Base-by-base conservation (phyloP, 2,113 vertebrate genomes). In the Trematomus loennbergii region DNA sequence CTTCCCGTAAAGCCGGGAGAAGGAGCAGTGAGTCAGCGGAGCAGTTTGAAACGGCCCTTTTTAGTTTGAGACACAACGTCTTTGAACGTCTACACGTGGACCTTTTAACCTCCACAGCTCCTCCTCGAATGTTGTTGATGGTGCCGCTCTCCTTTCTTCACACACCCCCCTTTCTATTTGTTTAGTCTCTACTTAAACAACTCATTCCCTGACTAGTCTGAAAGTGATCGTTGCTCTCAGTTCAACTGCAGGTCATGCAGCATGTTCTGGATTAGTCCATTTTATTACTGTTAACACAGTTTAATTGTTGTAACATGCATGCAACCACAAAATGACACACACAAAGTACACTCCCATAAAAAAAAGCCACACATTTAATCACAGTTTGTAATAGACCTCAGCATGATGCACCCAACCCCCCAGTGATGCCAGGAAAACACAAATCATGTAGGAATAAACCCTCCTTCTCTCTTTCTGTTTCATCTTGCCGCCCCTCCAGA, bases 1-100 rank as follows among this genome's bases (percentile, higher is more conserved):
- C 78, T 96, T 96, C 94, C 95, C 93, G 93, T 95, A 94, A 95
- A 82, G 65, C 81, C 20, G 68, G 86, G 83, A 91, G 87, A 93
- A 88, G 89, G 83, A 92, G 76, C 61, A 12, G 82, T 96, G 95
- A 96, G 89, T 96, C 95, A 96, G 81, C 5, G 73, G 64, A 79
- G 89, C 85, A 85, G 82, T 81, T 92, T 79, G 79, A 88, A 93
- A 89, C 48, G 65, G 64, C 69, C 61, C 70, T 73, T 88, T 86
- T 81, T 81, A 59, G 73, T 77, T 85, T 88, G 82, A 87, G 80
- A 84, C 86, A 29, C 20, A 63, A 76, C 79, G 76, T 59, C 69
- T 87, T 65, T 85, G 79, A 87, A 81, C 22, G 54, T 87, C 82
- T 86, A 59, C 78, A 20, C 43, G 40, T 43, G 75, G 82, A 76